Evolutionary conservation across 2,888 invertebrate genomes (phyloP), one percentile per base, ranked within the genome.

Genomic region (Perizoma flavofasciatum): DNA sequence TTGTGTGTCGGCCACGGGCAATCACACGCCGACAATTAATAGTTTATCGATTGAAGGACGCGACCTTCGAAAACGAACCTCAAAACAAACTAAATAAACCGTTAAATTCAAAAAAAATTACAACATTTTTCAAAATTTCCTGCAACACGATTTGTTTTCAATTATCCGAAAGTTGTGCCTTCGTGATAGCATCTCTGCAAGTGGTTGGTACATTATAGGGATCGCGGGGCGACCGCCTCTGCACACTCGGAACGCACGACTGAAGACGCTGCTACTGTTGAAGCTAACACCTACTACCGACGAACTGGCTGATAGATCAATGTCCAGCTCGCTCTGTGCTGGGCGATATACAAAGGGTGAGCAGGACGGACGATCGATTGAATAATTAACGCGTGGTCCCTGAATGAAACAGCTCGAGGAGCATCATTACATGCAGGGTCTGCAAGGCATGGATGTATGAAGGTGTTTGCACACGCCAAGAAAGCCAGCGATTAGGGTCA

Each of bases 11-110:
- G 82, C 81, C 85, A 77, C 82, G 81, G 85, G 77, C 83, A 85
- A 83, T 87, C 86, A 82, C 86, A 85, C 83, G 85, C 66, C 79
- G 82, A 78, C 85, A 85, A 87, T 86, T 88, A 90, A 91, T 89
- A 88, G 88, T 89, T 85, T 87, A 90, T 91, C 89, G 91, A 91
- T 92, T 89, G 83, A 89, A 88, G 88, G 87, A 80, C 88, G 81
- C 83, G 90, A 89, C 91, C 91, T 90, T 90, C 86, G 79, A 72
- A 69, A 74, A 78, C 78, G 75, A 81, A 81, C 81, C 75, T 80
- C 80, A 81, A 85, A 84, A 63, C 77, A 84, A 89, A 88, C 79
- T 79, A 85, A 88, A 88, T 77, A 82, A 79, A 82, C 72, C 71
- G 67, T 71, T 79, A 71, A 71, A 72, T 73, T 75, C 74, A 69